Evolutionary conservation across 2,113 vertebrate genomes (phyloP).

Genomic region (Athene cunicularia): DNA sequence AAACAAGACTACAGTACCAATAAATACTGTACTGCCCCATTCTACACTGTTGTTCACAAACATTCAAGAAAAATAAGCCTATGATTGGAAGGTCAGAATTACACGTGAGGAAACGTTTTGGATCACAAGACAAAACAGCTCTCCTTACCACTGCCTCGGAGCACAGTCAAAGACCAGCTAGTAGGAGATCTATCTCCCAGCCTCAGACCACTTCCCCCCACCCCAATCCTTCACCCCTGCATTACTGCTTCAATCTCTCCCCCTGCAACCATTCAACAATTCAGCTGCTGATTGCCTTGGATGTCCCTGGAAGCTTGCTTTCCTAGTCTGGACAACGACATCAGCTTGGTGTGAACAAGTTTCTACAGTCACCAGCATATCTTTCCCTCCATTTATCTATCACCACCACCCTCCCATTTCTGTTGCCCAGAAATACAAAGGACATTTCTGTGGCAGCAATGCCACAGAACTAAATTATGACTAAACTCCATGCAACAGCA

Average conservation of each 20-base stretch:
- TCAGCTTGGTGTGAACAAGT: not conserved
- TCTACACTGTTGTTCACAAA: not conserved
- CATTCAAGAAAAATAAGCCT: not conserved
- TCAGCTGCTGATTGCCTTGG: not conserved
- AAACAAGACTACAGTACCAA: not conserved
- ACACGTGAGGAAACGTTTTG: not conserved
- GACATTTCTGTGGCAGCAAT: not conserved
- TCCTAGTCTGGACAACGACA: not conserved
- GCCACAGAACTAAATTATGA: not conserved
- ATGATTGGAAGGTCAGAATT: not conserved
- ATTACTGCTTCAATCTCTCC: not conserved
- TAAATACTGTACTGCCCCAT: not conserved
- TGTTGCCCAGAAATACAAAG: not conserved
- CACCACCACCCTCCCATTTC: fast-evolving
- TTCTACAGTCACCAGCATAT: not conserved
- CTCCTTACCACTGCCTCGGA: not conserved
- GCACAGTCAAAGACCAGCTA: not conserved
- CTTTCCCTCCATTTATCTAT: not conserved
- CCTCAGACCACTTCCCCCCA: not conserved
- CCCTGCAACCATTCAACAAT: not conserved
- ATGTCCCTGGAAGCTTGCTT: not conserved
- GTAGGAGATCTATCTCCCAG: not conserved
- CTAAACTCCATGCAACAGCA: not conserved
- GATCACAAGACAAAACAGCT: not conserved
- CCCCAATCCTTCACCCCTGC: not conserved